These are phyloP conservation scores for Pterostichus niger DNA, from an alignment of 2,888 invertebrate genomes.

Conservation along the genomic window DNA sequence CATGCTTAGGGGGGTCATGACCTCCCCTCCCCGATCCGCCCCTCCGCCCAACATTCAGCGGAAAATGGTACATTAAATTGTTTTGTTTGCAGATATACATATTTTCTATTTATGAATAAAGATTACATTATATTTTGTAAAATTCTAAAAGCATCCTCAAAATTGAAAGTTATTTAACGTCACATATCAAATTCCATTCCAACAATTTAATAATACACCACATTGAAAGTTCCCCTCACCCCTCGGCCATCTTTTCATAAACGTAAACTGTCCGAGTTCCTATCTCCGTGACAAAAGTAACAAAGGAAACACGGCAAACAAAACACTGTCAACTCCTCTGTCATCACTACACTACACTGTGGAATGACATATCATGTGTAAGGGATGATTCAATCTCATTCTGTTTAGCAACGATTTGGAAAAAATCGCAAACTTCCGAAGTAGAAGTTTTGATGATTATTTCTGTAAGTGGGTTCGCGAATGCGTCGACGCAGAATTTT, in stretches of 20 bases:
- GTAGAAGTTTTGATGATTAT: conserved; percentile 41
- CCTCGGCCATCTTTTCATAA: not conserved
- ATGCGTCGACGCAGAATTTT: conserved; percentile 40
- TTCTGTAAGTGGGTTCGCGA: not conserved
- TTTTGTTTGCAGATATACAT: too few species aligned
- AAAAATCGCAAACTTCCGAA: conserved; percentile 24
- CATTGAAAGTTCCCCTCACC: not conserved
- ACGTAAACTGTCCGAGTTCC: not conserved
- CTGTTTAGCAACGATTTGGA: conserved; percentile 16
- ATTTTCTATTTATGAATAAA: too few species aligned
- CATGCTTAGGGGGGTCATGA: too few species aligned
- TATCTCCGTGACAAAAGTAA: conserved; percentile 33
- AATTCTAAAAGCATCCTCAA: not conserved
- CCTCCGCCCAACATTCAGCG: too few species aligned
- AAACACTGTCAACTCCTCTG: conserved; percentile 26
- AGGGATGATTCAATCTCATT: conserved; percentile 15
- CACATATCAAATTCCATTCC: conserved; percentile 5
- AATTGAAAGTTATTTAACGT: not conserved
- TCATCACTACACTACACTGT: not conserved
- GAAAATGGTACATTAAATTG: too few species aligned
- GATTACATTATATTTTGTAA: not conserved
- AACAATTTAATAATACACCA: not conserved
- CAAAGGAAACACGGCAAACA: conserved; percentile 35
- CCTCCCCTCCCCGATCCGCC: too few species aligned
- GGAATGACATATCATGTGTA: not conserved